These are phyloP conservation scores for Myiothlypis coronata DNA, from an alignment of 2,797 vertebrate species.

Conservation along the genomic window DNA sequence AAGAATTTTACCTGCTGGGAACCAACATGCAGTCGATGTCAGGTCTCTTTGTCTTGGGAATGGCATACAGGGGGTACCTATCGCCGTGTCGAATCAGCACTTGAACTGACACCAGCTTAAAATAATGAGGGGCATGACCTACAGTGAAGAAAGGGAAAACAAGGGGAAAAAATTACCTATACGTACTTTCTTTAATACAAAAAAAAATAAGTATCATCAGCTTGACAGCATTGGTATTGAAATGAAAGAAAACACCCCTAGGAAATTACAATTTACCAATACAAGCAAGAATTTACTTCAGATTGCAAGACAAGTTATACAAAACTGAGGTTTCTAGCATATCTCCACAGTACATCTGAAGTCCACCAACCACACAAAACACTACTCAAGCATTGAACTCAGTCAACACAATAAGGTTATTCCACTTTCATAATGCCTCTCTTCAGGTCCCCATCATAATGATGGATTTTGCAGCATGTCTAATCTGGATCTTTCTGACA, in stretches of 20 bases:
- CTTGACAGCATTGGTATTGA: background rate
- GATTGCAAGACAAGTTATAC: background rate
- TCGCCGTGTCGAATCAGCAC: slow-evolving; percentile 97
- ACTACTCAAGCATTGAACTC: background rate
- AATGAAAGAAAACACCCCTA: background rate
- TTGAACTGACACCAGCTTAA: slow-evolving; percentile 90
- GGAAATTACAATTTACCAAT: background rate
- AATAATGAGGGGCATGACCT: slow-evolving; percentile 94
- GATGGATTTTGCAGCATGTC: background rate
- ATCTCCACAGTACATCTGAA: background rate
- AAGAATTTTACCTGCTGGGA: slow-evolving; percentile 78
- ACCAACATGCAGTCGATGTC: slow-evolving; percentile 89
- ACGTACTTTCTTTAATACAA: background rate
- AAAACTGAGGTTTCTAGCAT: background rate
- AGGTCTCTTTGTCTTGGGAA: slow-evolving; percentile 92
- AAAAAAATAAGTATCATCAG: background rate
- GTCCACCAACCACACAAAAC: background rate
- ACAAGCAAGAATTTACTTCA: background rate
- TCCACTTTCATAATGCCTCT: background rate
- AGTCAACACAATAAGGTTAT: background rate
- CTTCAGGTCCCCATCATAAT: background rate
- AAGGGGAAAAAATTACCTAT: background rate
- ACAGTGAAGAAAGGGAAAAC: background rate
- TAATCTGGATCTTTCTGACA: background rate
- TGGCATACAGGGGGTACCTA: slow-evolving; percentile 91